Evolutionary conservation across 2,888 invertebrate species (phyloP), one percentile per base, ranked within the genome.

Genomic region (Acronicta leporina): DNA sequence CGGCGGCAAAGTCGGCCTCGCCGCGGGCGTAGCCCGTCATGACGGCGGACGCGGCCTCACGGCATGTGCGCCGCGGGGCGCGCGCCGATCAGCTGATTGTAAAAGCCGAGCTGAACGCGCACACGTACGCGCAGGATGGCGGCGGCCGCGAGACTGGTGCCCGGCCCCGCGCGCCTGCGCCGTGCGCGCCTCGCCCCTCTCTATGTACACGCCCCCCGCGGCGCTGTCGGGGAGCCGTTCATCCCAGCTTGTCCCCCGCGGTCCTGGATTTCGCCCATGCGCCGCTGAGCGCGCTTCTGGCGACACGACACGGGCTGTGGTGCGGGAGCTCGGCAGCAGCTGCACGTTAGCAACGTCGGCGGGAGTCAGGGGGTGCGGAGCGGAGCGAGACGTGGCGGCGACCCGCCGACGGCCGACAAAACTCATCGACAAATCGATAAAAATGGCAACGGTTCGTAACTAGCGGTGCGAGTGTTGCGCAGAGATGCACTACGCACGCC

Each of bases 1-100:
- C 89, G 80, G 87, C 88, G 92, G 93, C 88, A 93, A 92, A 88
- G 90, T 92, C 89, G 87, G 90, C 84, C 85, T 92, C 90, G 90
- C 91, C 88, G 85, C 92, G 92, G 89, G 94, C 92, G 88, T 94
- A 93, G 92, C 93, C 93, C 92, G 88, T 94, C 92, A 90, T 95
- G 86, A 71, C 90, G 87, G 90, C 88, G 90, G 85, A 87, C 91
- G 88, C 88, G 87, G 90, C 89, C 90, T 92, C 92, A 91, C 92
- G 92, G 92, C 92, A 92, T 92, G 90, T 88, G 91, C 89, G 89
- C 89, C 90, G 90, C 90, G 89, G 90, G 87, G 88, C 89, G 90
- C 88, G 88, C 89, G 89, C 90, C 90, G 90, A 87, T 92, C 92
- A 90, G 92, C 91, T 92, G 92, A 91, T 90, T 85, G 84, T 85